phyloP scores from a whole-genome alignment of 2,113 vertebrate genomes.

The Rhodinocichla rosea region DNA sequence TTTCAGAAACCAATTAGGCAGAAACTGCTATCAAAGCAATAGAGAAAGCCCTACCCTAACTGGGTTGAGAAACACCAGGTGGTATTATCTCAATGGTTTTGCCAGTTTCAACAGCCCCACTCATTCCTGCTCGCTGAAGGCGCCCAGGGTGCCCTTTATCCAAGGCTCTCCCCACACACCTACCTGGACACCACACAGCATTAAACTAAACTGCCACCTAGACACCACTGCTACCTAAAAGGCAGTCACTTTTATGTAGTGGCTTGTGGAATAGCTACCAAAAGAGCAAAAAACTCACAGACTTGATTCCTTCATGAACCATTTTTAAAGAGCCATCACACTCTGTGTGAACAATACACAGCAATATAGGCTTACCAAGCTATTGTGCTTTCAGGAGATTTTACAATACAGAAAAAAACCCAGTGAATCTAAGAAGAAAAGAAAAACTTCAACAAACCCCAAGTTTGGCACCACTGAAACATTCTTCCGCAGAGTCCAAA shows the following conservation, averaged over 20 bases:
- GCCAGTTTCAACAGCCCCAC: neutral
- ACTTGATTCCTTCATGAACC: neutral
- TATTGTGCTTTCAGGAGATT: neutral
- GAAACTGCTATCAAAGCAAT: conserved; percentile 63
- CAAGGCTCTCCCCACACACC: neutral
- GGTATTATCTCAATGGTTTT: neutral
- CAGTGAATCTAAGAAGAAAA: neutral
- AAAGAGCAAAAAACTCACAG: neutral
- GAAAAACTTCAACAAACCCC: neutral
- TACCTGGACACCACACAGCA: neutral
- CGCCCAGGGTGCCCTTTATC: neutral
- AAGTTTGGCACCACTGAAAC: neutral
- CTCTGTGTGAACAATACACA: neutral
- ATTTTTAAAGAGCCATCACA: neutral
- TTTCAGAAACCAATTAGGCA: conserved; percentile 55
- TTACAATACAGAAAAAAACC: neutral
- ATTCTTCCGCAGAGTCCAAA: neutral
- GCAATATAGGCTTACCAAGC: neutral
- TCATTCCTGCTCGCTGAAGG: neutral
- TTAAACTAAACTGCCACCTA: neutral
- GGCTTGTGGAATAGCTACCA: neutral
- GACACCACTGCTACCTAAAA: neutral
- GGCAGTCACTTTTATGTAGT: neutral
- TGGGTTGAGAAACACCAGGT: conserved; percentile 39
- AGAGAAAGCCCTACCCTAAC: conserved; percentile 50